Evolutionary conservation across 2,888 invertebrate species (phyloP), one percentile per base, ranked within the genome.

Genomic region (Yponomeuta evonymella): DNA sequence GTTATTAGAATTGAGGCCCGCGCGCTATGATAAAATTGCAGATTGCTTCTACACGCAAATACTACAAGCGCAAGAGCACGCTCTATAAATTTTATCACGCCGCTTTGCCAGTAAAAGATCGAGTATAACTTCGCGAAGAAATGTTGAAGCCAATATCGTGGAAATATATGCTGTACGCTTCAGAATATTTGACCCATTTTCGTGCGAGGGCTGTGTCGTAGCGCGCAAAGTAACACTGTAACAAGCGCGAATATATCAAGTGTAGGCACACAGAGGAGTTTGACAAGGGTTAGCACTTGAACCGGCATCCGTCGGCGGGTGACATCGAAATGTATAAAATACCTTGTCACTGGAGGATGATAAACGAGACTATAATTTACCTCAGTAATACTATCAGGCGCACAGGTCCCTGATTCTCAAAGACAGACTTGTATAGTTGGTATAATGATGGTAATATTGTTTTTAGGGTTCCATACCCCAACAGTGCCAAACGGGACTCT

Each of bases 251-350:
- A 58, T 58, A 58, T 15, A 15, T 58, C 51, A 58, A 58, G 51
- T 58, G 51, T 58, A 15, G 51, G 51, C 51, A 58, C 51, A 58
- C 51, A 12, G 15, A 12, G 51, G 51, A 58, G 51, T 58, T 58
- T 58, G 51, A 58, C 51, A 58, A 58, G 51, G 51, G 51, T 58
- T 58, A 58, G 51, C 51, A 58, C 51, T 58, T 58, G 51, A 8
- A 58, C 15, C 51, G 15, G 15, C 51, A 58, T 58, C 51, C 51
- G 51, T 58, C 51, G 51, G 15, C 51, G 43, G 15, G 51, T 58
- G 51, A 58, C 51, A 58, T 58, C 51, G 15, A 58, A 58, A 58
- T 58, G 51, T 58, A 58, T 58, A 58, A 58, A 58, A 43, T 43
- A 58, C 51, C 51, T 58, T 58, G 51, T 58, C 51, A 58, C 15